These are phyloP conservation scores for Crossocerus cetratus DNA, from an alignment of 2,888 invertebrate genomes.

Conservation along the genomic window DNA sequence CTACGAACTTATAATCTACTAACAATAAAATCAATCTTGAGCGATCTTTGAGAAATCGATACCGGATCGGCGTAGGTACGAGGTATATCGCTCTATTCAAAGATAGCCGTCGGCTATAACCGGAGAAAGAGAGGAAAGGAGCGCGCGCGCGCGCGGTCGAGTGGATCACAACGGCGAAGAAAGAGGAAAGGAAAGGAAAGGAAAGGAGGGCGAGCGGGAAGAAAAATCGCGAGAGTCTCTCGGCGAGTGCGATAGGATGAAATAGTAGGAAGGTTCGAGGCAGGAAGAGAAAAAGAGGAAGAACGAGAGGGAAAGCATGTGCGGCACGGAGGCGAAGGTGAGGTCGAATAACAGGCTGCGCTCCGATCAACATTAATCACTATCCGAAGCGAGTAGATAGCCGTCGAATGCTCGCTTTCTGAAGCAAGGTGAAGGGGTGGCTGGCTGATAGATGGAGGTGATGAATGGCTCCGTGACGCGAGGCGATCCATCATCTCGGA, in stretches of 20 bases:
- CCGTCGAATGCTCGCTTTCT: conserved; percentile 67
- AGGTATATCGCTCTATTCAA: neutral
- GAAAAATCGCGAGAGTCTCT: neutral
- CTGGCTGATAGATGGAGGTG: conserved; percentile 60
- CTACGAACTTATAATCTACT: no score
- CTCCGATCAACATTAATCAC: conserved; percentile 73
- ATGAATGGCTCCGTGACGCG: conserved; percentile 75
- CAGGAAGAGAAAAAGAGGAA: conserved; percentile 15
- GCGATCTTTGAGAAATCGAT: no score
- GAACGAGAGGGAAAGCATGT: conserved; percentile 27
- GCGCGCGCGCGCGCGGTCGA: no score
- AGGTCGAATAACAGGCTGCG: conserved; percentile 39
- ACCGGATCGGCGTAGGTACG: neutral
- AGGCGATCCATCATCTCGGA: conserved; percentile 77
- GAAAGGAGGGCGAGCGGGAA: neutral
- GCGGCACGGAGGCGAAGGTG: conserved; percentile 5
- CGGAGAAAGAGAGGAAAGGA: conserved; percentile 2
- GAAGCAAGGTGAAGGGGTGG: conserved; percentile 5
- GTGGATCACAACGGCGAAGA: neutral
- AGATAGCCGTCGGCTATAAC: neutral
- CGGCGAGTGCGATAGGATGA: conserved; percentile 1
- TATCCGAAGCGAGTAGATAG: conserved; percentile 72
- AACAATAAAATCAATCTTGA: no score
- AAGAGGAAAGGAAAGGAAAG: conserved; percentile 23
- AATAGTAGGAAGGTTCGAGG: conserved; percentile 34